Evolutionary conservation across 2,797 vertebrate species (phyloP).

Genomic region (Falco concolor): DNA sequence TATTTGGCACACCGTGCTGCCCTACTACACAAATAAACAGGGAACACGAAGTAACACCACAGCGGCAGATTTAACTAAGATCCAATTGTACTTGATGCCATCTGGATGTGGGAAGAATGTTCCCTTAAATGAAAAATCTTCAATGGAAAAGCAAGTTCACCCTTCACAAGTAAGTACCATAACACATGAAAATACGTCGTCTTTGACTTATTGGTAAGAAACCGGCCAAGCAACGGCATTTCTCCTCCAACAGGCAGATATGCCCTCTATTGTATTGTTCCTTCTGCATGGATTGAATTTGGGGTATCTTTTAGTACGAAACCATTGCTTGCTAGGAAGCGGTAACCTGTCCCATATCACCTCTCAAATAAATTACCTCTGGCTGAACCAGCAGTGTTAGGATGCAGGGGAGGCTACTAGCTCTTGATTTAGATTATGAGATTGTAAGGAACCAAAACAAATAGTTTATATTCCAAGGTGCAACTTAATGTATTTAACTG

Average conservation of each 20-base stretch:
- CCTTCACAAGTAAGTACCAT: background rate
- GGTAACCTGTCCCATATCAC: background rate
- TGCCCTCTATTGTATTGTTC: background rate
- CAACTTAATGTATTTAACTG: background rate
- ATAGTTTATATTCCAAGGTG: background rate
- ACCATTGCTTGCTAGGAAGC: background rate
- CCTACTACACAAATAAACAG: conserved; percentile 6
- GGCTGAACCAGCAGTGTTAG: background rate
- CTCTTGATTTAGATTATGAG: background rate
- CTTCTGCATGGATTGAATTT: background rate
- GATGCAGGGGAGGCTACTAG: background rate
- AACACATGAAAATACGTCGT: background rate
- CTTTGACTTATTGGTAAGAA: background rate
- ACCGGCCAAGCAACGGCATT: background rate
- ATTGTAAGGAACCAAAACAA: background rate
- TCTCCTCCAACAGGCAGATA: background rate
- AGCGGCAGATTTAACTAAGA: conserved; percentile 11
- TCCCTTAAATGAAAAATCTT: background rate
- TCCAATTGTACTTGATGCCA: background rate
- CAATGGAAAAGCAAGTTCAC: background rate
- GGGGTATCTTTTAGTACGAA: background rate
- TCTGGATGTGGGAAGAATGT: conserved; percentile 28
- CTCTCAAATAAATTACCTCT: background rate
- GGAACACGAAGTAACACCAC: background rate
- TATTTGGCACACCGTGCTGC: accelerated